Evolutionary conservation across 2,113 vertebrate genomes (phyloP).

Genomic region (Labeo catla): DNA sequence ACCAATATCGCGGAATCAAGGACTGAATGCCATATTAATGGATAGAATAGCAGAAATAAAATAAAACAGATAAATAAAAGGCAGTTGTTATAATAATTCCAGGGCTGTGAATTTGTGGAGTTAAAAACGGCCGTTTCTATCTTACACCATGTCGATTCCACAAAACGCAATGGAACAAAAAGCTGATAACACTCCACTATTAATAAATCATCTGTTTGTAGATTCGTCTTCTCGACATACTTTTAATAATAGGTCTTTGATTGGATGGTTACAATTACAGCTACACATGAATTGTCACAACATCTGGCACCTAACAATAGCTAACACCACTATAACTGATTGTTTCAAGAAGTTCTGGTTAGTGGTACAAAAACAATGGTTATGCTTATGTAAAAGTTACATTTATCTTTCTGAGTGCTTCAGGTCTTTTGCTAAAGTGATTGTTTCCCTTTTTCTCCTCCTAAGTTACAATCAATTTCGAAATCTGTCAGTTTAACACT

Average conservation of each 20-base stretch:
- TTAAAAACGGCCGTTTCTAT: neutral
- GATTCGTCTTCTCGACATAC: constrained; percentile 46
- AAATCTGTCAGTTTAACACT: neutral
- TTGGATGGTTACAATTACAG: constrained; percentile 50
- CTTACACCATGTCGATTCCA: neutral
- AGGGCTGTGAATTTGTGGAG: neutral
- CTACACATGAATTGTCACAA: constrained; percentile 43
- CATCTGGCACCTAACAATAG: constrained; percentile 50
- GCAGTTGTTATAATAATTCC: neutral
- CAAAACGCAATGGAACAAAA: neutral
- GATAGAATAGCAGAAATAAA: neutral
- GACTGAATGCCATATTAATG: neutral
- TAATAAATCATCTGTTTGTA: constrained; percentile 33
- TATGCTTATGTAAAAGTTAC: constrained; percentile 1
- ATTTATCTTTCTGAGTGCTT: constrained; percentile 8
- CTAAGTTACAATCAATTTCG: neutral
- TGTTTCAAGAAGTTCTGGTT: constrained; percentile 64
- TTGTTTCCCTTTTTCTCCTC: neutral
- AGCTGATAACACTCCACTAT: neutral
- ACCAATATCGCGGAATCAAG: constrained; percentile 25
- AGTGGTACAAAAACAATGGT: constrained; percentile 30
- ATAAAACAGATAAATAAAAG: neutral
- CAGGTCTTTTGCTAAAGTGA: neutral
- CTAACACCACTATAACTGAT: constrained; percentile 53
- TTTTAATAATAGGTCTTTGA: constrained; percentile 45